These are phyloP conservation scores for Saguinus oedipus DNA, from an alignment of 2,797 vertebrate genomes.

Conservation along the genomic window DNA sequence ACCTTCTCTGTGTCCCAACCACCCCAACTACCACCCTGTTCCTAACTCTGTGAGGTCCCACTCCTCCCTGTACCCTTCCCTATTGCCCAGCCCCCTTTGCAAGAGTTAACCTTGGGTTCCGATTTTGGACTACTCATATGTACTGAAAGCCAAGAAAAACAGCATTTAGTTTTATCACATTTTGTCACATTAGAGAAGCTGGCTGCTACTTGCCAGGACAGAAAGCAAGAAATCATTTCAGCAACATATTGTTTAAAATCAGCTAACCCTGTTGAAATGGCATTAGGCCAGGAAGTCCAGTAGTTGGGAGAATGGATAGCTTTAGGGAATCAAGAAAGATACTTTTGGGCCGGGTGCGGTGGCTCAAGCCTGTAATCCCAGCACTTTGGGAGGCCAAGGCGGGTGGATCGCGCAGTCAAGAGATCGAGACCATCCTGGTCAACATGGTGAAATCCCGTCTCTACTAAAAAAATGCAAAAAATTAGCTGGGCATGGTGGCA, in stretches of 20 bases:
- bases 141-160: constrained; percentile 27
- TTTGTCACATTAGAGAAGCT: constrained; percentile 26
- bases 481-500: no score
- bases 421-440: no score
- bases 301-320: constrained; percentile 18
- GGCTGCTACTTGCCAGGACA: constrained; percentile 12
- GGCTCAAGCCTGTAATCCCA: no score
- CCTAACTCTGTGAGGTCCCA: not conserved
- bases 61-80: not conserved
- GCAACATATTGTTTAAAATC: constrained; percentile 62
- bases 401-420: no score
- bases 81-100: fast-evolving
- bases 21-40: not conserved
- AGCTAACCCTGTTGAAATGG: constrained; percentile 42
- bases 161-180: constrained; percentile 33
- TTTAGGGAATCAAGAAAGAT: constrained; percentile 37
- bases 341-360: not conserved
- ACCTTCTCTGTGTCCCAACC: not conserved
- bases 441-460: no score
- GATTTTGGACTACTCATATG: not conserved
- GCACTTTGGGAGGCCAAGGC: no score
- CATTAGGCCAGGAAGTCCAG: constrained; percentile 37
- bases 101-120: constrained; percentile 15
- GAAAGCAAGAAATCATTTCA: constrained; percentile 63
- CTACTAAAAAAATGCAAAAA: no score